These are phyloP conservation scores for Cydia fagiglandana DNA, from an alignment of 1,140 invertebrate species.

Conservation along the genomic window DNA sequence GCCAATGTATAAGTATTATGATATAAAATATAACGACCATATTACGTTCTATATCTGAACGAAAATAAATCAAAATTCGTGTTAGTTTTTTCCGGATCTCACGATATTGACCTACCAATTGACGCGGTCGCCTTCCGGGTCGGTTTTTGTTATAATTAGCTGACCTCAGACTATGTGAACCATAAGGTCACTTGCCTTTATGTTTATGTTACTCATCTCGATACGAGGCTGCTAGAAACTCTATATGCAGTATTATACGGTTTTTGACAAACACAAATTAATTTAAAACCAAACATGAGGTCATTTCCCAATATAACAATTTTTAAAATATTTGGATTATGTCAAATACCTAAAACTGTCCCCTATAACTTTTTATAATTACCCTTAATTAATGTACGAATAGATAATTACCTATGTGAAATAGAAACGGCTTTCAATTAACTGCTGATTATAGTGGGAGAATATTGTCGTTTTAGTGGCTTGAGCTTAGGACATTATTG, in stretches of 20 bases:
- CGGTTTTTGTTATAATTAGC: conserved; percentile 54
- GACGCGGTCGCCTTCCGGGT: conserved; percentile 52
- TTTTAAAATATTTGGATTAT: no score
- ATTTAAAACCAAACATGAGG: no score
- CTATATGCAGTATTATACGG: not conserved
- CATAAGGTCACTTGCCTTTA: conserved; percentile 50
- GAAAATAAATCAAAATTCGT: not conserved
- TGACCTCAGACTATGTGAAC: conserved; percentile 47
- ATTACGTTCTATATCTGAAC: not conserved
- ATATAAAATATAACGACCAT: not conserved
- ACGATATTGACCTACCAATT: conserved; percentile 49
- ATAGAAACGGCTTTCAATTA: not conserved
- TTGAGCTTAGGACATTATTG: not conserved
- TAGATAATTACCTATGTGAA: not conserved
- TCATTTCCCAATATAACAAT: no score
- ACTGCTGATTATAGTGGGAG: not conserved
- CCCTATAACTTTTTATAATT: not conserved
- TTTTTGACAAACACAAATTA: not conserved
- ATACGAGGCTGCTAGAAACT: conserved; percentile 34
- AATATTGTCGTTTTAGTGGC: not conserved
- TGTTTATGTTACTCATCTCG: conserved; percentile 48
- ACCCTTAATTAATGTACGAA: not conserved
- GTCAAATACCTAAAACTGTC: not conserved
- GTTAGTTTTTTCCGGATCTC: conserved; percentile 42
- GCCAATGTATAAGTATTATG: not conserved